These are phyloP conservation scores for Stegophylla sp. DNA, from an alignment of 2,888 invertebrate species.

Conservation along the genomic window DNA sequence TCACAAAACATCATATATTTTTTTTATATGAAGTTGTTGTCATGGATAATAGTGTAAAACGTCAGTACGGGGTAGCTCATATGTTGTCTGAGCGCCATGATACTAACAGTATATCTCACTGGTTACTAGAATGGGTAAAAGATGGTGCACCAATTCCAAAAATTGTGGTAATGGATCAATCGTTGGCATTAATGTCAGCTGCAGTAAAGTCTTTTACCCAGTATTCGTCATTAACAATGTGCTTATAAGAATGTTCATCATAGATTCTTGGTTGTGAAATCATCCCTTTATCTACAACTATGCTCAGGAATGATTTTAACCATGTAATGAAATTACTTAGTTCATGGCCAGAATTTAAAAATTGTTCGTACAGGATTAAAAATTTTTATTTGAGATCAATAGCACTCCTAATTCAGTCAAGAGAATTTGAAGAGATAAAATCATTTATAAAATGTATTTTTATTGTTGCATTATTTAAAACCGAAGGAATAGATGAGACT, in stretches of 20 bases:
- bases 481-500: constrained; percentile 1
- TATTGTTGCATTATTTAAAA: constrained; percentile 13
- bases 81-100: constrained; percentile 59
- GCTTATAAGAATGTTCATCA: too few species aligned
- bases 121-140: constrained; percentile 59
- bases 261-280: too few species aligned
- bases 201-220: neutral
- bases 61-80: constrained; percentile 52
- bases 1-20: constrained; percentile 13
- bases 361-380: constrained; percentile 6
- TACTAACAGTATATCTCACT: constrained; percentile 58
- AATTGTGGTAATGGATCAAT: constrained; percentile 53
- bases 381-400: constrained; percentile 18
- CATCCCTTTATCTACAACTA: too few species aligned
- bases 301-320: constrained; percentile 39
- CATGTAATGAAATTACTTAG: constrained; percentile 56
- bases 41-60: constrained; percentile 35
- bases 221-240: too few species aligned
- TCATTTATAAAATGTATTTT: constrained; percentile 2
- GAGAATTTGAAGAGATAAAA: neutral
- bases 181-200: neutral
- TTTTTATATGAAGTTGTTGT: constrained; percentile 57
- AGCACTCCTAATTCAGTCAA: constrained; percentile 13
- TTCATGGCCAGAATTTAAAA: constrained; percentile 49
- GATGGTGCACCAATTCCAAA: constrained; percentile 54